Percentiles rank a stretch among this genome's conserved stretches.
Conservation (phyloP, 2,888 invertebrate species). For the Eristalinus aeneus region DNA sequence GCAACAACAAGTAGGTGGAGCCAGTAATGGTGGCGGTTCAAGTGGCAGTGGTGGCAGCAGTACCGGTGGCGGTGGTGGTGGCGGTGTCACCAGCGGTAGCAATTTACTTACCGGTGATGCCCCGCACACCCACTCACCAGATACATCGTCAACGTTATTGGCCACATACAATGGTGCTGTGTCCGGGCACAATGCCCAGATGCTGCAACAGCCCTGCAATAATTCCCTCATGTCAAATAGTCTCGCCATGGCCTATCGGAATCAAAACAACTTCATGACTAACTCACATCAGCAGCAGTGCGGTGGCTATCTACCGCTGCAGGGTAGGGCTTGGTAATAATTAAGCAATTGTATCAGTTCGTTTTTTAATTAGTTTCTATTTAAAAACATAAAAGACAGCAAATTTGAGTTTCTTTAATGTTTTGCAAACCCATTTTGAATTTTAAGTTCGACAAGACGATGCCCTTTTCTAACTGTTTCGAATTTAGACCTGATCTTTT, state of each 20-base stretch:
- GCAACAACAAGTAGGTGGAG: constrained; percentile 80
- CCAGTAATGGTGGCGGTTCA: constrained; percentile 81
- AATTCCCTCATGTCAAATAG: constrained; percentile 84
- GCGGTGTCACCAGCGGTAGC: constrained; percentile 81
- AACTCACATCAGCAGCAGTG: constrained; percentile 91
- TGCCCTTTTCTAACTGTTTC: constrained; percentile 35
- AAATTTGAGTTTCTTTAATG: neutral
- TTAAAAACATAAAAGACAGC: too few relatives aligned
- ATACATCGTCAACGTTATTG: constrained; percentile 80
- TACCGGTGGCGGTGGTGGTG: constrained; percentile 81
- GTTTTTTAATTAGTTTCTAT: constrained; percentile 54
- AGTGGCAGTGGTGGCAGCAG: constrained; percentile 80
- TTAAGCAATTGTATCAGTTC: constrained; percentile 67
- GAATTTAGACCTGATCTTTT: constrained; percentile 56
- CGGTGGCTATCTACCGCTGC: constrained; percentile 90
- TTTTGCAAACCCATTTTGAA: neutral
- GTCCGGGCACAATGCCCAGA: constrained; percentile 79
- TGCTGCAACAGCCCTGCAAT: constrained; percentile 81
- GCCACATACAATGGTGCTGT: constrained; percentile 79
- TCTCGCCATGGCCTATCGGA: constrained; percentile 84
- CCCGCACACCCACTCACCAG: constrained; percentile 80
- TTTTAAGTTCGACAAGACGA: constrained; percentile 38
- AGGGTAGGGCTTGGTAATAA: constrained; percentile 92
- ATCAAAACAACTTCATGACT: constrained; percentile 85
- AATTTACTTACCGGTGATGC: constrained; percentile 82